Evolutionary conservation across 2,888 invertebrate genomes (phyloP).

Genomic region (Ichneumoninae sp.): DNA sequence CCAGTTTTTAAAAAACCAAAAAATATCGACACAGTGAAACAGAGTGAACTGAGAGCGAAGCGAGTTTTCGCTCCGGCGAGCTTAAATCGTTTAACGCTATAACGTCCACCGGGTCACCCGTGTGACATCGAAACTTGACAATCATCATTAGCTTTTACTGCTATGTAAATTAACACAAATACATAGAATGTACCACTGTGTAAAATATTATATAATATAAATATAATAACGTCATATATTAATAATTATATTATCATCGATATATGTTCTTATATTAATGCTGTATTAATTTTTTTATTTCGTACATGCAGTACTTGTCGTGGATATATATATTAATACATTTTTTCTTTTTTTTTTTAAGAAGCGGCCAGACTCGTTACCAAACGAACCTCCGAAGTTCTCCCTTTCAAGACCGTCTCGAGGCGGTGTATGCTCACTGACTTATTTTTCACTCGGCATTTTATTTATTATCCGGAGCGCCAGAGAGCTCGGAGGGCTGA

Average conservation of each 20-base stretch:
- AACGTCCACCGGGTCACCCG: slow-evolving; percentile 16
- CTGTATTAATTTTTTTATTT: not conserved
- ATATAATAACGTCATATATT: not conserved
- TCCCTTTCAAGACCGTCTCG: slow-evolving; percentile 37
- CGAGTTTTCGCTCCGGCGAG: slow-evolving; percentile 40
- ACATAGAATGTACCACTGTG: not conserved
- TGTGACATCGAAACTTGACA: slow-evolving; percentile 3
- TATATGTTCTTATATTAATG: not conserved
- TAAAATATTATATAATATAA: not conserved
- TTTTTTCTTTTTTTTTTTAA: slow-evolving; percentile 7
- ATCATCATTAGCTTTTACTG: slow-evolving; percentile 15
- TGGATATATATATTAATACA: not conserved
- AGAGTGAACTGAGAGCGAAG: not conserved
- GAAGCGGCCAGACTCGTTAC: slow-evolving; percentile 75
- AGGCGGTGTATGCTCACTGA: slow-evolving; percentile 4
- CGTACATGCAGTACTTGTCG: not conserved
- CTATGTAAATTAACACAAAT: not conserved
- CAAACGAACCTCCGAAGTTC: slow-evolving; percentile 73
- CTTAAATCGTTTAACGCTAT: slow-evolving; percentile 48
- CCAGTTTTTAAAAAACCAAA: slow-evolving; percentile 31
- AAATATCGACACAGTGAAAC: not conserved
- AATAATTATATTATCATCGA: not conserved
- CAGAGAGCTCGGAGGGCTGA: slow-evolving; percentile 18
- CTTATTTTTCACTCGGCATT: slow-evolving; percentile 70
- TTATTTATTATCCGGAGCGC: slow-evolving; percentile 76